Percentiles rank a stretch among this genome's conserved stretches.
Conservation (phyloP, 2,888 invertebrate species). For the Zaprionus obscuricornis region DNA sequence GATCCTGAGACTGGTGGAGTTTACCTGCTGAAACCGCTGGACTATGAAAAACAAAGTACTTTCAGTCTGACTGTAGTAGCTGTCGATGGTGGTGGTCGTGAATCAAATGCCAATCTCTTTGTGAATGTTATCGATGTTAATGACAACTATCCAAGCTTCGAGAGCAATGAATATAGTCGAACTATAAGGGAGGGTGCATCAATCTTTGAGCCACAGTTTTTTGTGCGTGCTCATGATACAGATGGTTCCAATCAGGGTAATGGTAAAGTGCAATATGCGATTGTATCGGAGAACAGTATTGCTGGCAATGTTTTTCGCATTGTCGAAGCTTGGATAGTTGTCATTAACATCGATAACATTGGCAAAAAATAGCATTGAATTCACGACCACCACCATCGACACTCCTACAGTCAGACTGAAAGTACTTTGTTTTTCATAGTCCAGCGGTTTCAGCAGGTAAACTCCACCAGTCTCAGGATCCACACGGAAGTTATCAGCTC, state of each 20-base stretch:
- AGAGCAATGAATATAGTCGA: slow-evolving; percentile 88
- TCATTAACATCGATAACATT: slow-evolving; percentile 91
- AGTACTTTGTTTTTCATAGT: slow-evolving; percentile 91
- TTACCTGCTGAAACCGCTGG: slow-evolving; percentile 87
- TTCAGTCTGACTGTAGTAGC: slow-evolving; percentile 92
- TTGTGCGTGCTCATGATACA: slow-evolving; percentile 90
- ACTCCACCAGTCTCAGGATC: slow-evolving; percentile 88
- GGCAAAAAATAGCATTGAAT: slow-evolving; percentile 88
- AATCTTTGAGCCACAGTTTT: slow-evolving; percentile 91
- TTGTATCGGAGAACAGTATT: slow-evolving; percentile 88
- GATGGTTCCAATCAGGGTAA: slow-evolving; percentile 90
- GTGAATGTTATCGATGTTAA: slow-evolving; percentile 90
- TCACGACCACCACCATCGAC: slow-evolving; percentile 91
- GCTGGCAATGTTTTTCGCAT: slow-evolving; percentile 87
- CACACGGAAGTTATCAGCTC: slow-evolving; percentile 90
- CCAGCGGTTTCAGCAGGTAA: slow-evolving; percentile 87
- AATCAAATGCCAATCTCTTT: slow-evolving; percentile 88
- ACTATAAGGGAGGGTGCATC: slow-evolving; percentile 90
- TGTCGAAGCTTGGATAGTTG: slow-evolving; percentile 89
- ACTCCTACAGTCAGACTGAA: slow-evolving; percentile 91
- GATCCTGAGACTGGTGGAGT: slow-evolving; percentile 88
- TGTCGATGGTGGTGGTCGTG: slow-evolving; percentile 90
- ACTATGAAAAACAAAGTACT: slow-evolving; percentile 91
- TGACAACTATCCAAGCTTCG: slow-evolving; percentile 90
- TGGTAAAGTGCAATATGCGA: slow-evolving; percentile 87